phyloP scores from a whole-genome alignment of 2,113 vertebrate species.

The Hyla sarda region DNA sequence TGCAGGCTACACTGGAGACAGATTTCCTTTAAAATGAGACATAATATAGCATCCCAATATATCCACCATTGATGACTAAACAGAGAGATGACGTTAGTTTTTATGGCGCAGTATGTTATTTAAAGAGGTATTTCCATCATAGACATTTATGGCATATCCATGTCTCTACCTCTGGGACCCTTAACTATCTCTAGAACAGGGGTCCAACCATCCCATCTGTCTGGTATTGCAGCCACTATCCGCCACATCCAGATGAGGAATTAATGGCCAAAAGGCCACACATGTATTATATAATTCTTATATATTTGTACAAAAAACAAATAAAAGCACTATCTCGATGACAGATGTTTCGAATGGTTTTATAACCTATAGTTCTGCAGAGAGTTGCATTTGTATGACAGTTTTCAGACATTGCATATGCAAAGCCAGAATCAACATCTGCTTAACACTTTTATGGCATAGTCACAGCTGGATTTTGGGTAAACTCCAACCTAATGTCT shows the following conservation, averaged over 20 bases:
- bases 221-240: background rate
- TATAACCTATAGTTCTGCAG: background rate
- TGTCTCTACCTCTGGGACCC: too few relatives aligned
- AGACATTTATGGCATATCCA: too few relatives aligned
- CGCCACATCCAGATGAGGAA: background rate
- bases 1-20: too few relatives aligned
- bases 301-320: background rate
- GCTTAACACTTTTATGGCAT: conserved; percentile 47
- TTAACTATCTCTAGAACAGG: background rate
- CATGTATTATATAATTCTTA: background rate
- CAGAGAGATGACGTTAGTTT: too few relatives aligned
- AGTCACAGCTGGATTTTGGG: conserved; percentile 46
- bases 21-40: too few relatives aligned
- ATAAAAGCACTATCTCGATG: background rate
- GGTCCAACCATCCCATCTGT: background rate
- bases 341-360: background rate
- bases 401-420: background rate
- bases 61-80: too few relatives aligned
- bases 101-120: too few relatives aligned
- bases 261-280: background rate
- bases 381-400: background rate
- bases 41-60: too few relatives aligned
- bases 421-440: conserved; percentile 33
- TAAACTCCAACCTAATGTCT: conserved; percentile 36
- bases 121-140: too few relatives aligned